A percentile compares a stretch with the other conserved stretches of the same genome.
Conservation (phyloP, 2,888 invertebrate species). For the Aleiodes leptofemur region DNA sequence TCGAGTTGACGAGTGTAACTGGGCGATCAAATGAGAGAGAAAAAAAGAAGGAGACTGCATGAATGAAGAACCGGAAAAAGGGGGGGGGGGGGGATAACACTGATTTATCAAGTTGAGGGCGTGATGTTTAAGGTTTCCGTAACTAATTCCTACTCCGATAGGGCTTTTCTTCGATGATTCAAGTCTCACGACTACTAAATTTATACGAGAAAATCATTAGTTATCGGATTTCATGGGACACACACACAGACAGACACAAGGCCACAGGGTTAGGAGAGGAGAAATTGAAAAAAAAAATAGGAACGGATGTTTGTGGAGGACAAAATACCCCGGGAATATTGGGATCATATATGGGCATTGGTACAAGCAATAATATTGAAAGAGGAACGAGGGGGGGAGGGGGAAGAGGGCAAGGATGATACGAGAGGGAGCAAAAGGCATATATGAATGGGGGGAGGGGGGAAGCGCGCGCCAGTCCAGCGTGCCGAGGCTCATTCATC, state of each 20-base stretch:
- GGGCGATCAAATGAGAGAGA: not conserved
- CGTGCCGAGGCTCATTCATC: conserved; percentile 72
- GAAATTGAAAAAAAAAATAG: conserved; percentile 26
- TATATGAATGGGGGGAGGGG: conserved; percentile 43
- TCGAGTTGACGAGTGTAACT: conserved; percentile 45
- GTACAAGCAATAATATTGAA: conserved; percentile 67
- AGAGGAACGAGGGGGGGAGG: not conserved
- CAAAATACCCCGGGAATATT: conserved; percentile 58
- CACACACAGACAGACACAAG: not conserved
- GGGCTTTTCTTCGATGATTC: not conserved
- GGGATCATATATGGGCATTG: conserved; percentile 60
- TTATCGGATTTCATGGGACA: conserved; percentile 28
- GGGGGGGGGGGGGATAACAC: not conserved
- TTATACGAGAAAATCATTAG: conserved; percentile 22
- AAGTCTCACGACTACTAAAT: conserved; percentile 16
- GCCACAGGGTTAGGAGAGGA: not conserved
- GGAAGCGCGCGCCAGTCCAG: conserved; percentile 58
- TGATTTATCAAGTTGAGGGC: conserved; percentile 20
- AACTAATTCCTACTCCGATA: conserved; percentile 11
- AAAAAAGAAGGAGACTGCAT: not conserved
- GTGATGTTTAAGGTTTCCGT: conserved; percentile 28
- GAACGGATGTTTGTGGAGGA: conserved; percentile 34
- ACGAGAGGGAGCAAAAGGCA: not conserved
- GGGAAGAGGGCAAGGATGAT: not conserved
- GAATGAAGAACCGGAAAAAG: not conserved